phyloP scores from a whole-genome alignment of 2,888 invertebrate genomes.

The Blera fallax region DNA sequence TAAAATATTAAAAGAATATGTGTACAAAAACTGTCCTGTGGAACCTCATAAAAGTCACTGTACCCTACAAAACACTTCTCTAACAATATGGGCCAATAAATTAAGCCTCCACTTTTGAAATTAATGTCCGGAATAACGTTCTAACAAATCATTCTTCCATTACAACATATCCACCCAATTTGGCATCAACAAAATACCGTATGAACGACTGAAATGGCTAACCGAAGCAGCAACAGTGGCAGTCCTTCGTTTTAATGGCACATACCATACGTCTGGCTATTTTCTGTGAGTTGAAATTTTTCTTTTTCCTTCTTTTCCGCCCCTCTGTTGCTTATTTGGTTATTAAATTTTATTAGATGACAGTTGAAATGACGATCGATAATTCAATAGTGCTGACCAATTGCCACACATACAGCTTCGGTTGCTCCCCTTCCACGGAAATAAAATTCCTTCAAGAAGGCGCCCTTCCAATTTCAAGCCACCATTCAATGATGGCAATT shows the following conservation, averaged over 20 bases:
- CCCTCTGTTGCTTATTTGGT: slow-evolving; percentile 49
- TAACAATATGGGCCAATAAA: neutral
- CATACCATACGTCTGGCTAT: neutral
- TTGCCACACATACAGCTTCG: slow-evolving; percentile 7
- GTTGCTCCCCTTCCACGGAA: neutral
- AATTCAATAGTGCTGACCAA: slow-evolving; percentile 59
- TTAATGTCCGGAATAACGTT: neutral
- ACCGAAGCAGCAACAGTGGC: slow-evolving; percentile 45
- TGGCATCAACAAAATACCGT: slow-evolving; percentile 27
- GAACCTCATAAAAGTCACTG: neutral
- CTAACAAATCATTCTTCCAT: slow-evolving; percentile 39
- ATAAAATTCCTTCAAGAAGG: slow-evolving; percentile 11
- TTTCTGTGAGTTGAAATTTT: neutral
- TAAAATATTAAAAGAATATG: too few relatives aligned
- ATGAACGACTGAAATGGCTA: slow-evolving; percentile 56
- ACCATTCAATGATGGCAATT: slow-evolving; percentile 58
- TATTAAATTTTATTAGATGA: slow-evolving; percentile 67
- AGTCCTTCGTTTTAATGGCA: slow-evolving; percentile 37
- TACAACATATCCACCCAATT: slow-evolving; percentile 6
- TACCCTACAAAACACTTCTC: neutral
- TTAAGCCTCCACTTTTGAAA: neutral
- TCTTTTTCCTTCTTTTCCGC: neutral
- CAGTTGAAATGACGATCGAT: slow-evolving; percentile 63
- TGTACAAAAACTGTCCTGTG: too few relatives aligned
- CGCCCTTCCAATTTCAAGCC: slow-evolving; percentile 8